Conservation (phyloP, 2,113 vertebrate species). For the Colistium nudipinnis region DNA sequence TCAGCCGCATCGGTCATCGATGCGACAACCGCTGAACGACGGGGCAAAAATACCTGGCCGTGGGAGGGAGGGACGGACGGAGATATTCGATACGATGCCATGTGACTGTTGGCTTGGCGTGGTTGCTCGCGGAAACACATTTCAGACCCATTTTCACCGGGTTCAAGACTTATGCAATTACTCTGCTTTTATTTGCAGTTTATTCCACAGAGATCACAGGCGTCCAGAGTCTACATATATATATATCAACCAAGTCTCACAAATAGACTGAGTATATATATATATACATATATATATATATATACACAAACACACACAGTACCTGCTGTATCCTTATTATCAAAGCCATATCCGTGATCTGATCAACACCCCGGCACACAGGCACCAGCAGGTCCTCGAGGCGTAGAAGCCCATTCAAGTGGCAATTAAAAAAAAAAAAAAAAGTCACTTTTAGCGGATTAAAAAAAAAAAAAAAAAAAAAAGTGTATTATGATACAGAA, state of each 20-base stretch:
- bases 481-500: constrained; percentile 34
- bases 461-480: constrained; percentile 59
- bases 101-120: background rate
- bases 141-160: constrained; percentile 3
- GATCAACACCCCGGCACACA: constrained; percentile 14
- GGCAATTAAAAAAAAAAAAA: constrained; percentile 65
- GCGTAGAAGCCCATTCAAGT: constrained; percentile 23
- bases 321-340: constrained; percentile 18
- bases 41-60: background rate
- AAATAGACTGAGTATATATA: constrained; percentile 9
- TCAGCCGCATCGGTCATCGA: constrained; percentile 2
- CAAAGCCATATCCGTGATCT: constrained; percentile 33
- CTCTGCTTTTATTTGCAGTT: constrained; percentile 8
- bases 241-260: too few species aligned
- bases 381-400: constrained; percentile 29
- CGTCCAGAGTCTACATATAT: too few species aligned
- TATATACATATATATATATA: too few species aligned
- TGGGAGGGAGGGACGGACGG: background rate
- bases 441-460: constrained; percentile 43
- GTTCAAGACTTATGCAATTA: background rate
- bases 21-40: background rate
- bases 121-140: background rate
- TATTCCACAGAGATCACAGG: constrained; percentile 21
- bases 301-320: background rate
- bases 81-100: background rate